Conservation (phyloP, 23 tunicate species). For the Halocynthia aurantium region DNA sequence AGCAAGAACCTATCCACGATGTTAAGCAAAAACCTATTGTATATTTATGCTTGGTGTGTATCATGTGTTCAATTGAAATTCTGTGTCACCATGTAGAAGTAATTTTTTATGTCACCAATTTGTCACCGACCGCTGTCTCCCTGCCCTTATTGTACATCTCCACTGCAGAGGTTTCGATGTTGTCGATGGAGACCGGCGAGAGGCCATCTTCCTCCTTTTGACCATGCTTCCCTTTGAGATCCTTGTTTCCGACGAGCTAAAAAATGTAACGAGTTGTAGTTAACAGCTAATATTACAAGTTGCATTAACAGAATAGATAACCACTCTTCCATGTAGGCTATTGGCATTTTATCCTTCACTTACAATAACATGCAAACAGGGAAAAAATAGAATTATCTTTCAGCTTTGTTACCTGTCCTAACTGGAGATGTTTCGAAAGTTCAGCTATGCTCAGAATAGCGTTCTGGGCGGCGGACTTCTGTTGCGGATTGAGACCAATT, state of each 20-base stretch:
- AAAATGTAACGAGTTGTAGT: background rate
- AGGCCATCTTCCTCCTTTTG: constrained; percentile 57
- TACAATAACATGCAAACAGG: too few relatives aligned
- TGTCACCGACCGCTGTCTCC: constrained; percentile 32
- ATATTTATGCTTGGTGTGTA: too few relatives aligned
- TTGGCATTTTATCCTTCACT: too few relatives aligned
- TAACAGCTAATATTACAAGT: background rate
- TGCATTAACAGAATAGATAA: background rate
- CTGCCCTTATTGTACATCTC: constrained; percentile 78
- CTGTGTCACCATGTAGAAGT: background rate
- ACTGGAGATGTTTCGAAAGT: constrained; percentile 66
- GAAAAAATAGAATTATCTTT: too few relatives aligned
- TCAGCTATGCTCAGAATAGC: constrained; percentile 92
- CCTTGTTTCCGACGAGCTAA: background rate
- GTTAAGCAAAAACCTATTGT: too few relatives aligned
- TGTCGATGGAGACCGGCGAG: constrained; percentile 65
- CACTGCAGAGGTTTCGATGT: constrained; percentile 89
- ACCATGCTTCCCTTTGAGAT: constrained; percentile 10
- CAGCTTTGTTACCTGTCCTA: constrained; percentile 43
- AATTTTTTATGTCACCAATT: background rate
- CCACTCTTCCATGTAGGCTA: too few relatives aligned
- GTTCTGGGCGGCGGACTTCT: constrained; percentile 69
- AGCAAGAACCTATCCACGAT: background rate
- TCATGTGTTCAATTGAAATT: background rate
- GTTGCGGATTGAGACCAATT: constrained; percentile 68